Conservation (phyloP, 2,797 vertebrate genomes). For the Cetoscarus ocellatus region DNA sequence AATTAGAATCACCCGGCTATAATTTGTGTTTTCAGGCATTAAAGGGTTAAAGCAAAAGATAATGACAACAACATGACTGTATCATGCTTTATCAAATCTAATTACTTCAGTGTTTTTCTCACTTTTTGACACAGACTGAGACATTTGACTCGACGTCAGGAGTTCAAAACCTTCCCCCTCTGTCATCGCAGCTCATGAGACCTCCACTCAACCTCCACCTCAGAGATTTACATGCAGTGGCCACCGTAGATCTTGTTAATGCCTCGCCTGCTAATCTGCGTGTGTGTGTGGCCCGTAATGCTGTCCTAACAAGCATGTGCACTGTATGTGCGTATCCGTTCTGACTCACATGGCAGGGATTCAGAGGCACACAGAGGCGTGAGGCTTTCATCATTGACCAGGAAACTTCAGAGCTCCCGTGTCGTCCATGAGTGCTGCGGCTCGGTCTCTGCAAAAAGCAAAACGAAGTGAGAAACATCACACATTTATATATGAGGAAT, state of each 20-base stretch:
- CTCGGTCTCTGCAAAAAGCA: constrained; percentile 35
- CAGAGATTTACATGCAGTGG: constrained; percentile 31
- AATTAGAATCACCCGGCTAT: too few species aligned
- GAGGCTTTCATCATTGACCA: constrained; percentile 44
- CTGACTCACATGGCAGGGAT: constrained; percentile 71
- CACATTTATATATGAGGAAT: background rate
- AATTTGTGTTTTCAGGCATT: too few species aligned
- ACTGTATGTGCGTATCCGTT: background rate
- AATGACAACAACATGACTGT: too few species aligned
- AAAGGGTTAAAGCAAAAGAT: too few species aligned
- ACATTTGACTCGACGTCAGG: too few species aligned
- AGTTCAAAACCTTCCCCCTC: background rate
- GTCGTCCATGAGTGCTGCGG: constrained; percentile 17
- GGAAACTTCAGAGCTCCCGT: constrained; percentile 8
- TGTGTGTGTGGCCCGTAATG: constrained; percentile 1
- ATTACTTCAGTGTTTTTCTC: background rate
- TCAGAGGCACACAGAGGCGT: constrained; percentile 42
- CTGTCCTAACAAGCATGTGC: background rate
- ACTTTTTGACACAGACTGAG: background rate
- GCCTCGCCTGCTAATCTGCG: constrained; percentile 58
- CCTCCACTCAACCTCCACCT: constrained; percentile 13
- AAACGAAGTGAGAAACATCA: background rate
- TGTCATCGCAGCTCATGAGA: constrained; percentile 11
- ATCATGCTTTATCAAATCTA: too few species aligned
- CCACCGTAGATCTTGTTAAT: constrained; percentile 38